A percentile compares a stretch with the other conserved stretches of the same genome.
These are phyloP conservation scores for Asobara japonica DNA, from an alignment of 1,140 invertebrate species.

Conservation along the genomic window DNA sequence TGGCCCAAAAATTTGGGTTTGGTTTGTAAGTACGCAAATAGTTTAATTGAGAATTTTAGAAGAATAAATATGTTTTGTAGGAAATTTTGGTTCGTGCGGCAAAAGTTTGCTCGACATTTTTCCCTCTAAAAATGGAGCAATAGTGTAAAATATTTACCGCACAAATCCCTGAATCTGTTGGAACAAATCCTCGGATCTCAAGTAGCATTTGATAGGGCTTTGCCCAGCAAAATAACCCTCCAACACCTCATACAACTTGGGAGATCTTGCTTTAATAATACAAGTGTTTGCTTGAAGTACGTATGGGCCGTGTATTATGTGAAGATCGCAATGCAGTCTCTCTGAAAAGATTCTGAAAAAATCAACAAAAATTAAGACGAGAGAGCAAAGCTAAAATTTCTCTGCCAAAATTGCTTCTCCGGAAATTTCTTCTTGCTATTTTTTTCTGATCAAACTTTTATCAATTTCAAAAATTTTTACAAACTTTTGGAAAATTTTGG, in stretches of 20 bases:
- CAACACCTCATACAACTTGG: constrained; percentile 59
- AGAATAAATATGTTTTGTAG: too few relatives aligned
- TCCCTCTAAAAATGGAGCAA: not conserved
- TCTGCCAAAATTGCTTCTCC: not conserved
- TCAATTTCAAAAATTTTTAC: too few relatives aligned
- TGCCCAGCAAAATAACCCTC: constrained; percentile 54
- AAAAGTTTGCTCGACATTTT: not conserved
- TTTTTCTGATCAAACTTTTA: too few relatives aligned
- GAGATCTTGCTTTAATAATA: constrained; percentile 60
- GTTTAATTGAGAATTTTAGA: too few relatives aligned
- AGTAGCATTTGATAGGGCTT: constrained; percentile 54
- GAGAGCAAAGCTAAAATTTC: not conserved
- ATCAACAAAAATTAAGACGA: not conserved
- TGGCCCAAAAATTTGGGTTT: too few relatives aligned
- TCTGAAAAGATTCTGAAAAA: constrained; percentile 63
- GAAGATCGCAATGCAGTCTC: constrained; percentile 63
- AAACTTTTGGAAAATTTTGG: too few relatives aligned
- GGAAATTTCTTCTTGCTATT: too few relatives aligned
- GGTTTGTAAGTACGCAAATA: too few relatives aligned
- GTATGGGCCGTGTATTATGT: constrained; percentile 60
- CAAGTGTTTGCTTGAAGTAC: constrained; percentile 61
- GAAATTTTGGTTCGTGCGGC: not conserved
- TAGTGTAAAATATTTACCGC: constrained; percentile 48
- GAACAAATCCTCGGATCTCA: constrained; percentile 57
- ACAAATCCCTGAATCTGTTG: constrained; percentile 59